Evolutionary conservation across 1,140 invertebrate species (phyloP).

Genomic region (Neodiprion fabricii): DNA sequence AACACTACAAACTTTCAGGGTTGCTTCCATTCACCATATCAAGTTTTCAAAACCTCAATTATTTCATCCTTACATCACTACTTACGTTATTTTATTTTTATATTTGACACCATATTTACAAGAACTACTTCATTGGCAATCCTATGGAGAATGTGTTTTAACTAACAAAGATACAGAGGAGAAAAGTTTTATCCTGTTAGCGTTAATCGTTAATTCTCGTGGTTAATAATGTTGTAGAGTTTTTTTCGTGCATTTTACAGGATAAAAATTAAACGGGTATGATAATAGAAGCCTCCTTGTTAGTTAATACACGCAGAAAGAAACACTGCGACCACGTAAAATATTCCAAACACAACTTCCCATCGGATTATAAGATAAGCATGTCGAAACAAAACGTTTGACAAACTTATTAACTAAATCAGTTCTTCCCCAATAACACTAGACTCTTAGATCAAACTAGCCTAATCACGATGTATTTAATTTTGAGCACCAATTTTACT

Average conservation of each 20-base stretch:
- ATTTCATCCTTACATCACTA: constrained; percentile 38
- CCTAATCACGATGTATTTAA: background rate
- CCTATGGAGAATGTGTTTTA: background rate
- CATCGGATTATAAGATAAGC: background rate
- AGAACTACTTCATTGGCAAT: background rate
- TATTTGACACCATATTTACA: background rate
- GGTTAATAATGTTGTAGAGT: too few species aligned
- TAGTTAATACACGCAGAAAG: background rate
- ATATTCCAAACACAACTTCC: background rate
- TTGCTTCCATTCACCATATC: constrained; percentile 24
- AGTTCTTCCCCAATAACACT: background rate
- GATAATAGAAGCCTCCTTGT: background rate
- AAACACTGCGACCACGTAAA: background rate
- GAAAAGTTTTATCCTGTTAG: too few species aligned
- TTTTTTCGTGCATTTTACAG: too few species aligned
- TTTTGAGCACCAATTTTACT: background rate
- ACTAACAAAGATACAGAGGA: background rate
- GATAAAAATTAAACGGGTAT: too few species aligned
- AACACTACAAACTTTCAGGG: constrained; percentile 42
- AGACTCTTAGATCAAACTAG: background rate
- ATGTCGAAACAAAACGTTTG: background rate
- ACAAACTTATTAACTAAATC: background rate
- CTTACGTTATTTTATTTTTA: constrained; percentile 18
- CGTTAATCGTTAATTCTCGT: too few species aligned
- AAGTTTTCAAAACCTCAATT: constrained; percentile 36